Conservation (phyloP, 2,797 vertebrate genomes). For the Tinamus major region DNA sequence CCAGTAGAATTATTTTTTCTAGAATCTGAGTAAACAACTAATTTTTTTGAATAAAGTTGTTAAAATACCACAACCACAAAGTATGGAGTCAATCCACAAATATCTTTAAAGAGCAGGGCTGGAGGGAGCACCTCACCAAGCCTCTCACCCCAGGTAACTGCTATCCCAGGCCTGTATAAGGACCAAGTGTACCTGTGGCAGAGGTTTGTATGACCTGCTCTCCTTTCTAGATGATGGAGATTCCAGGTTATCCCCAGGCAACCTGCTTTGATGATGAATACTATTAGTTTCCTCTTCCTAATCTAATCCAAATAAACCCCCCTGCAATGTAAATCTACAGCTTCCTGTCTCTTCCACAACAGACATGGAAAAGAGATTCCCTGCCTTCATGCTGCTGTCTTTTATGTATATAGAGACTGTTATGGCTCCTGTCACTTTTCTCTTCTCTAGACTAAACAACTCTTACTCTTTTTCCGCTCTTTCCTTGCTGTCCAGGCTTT, state of each 20-base stretch:
- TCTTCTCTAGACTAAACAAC: slow-evolving; percentile 66
- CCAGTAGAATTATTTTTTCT: background rate
- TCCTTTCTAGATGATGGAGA: slow-evolving; percentile 20
- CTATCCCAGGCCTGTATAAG: background rate
- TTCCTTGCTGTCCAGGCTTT: slow-evolving; percentile 13
- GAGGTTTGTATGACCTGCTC: background rate
- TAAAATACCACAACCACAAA: background rate
- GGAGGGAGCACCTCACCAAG: background rate
- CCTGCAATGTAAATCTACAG: background rate
- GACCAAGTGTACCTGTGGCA: background rate
- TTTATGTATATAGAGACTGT: background rate
- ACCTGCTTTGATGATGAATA: background rate
- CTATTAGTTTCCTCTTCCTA: background rate
- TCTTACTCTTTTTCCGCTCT: background rate
- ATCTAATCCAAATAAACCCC: background rate
- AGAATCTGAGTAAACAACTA: background rate
- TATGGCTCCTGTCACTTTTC: slow-evolving; percentile 44
- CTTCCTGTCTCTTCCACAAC: slow-evolving; percentile 35
- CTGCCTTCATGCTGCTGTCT: background rate
- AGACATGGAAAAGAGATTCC: slow-evolving; percentile 47
- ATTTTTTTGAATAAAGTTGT: background rate
- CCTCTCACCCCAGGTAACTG: background rate
- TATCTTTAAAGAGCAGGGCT: background rate
- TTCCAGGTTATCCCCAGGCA: background rate
- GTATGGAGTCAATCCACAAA: background rate